Conservation (phyloP, 2,113 vertebrate species). For the Mesocricetus auratus region DNA sequence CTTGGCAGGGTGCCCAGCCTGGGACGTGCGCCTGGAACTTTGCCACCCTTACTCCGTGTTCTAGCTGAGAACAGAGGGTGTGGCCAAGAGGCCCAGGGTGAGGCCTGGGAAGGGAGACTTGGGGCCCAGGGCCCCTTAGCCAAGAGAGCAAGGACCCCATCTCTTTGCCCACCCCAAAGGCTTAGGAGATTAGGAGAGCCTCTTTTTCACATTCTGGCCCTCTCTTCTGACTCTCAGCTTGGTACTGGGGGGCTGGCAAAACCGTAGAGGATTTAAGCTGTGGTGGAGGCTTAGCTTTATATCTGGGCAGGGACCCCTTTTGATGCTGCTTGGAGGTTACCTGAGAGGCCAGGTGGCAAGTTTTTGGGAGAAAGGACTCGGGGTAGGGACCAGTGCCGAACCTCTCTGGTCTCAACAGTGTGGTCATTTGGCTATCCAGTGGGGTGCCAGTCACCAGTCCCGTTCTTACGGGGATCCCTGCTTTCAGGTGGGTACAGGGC, state of each 20-base stretch:
- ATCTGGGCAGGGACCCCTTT: background rate
- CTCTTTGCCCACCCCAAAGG: background rate
- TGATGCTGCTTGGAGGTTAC: background rate
- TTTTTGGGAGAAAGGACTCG: background rate
- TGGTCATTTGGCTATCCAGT: background rate
- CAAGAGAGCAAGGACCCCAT: slow-evolving; percentile 45
- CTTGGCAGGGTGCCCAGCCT: slow-evolving; percentile 72
- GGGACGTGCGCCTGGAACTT: slow-evolving; percentile 79
- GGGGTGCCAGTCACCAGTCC: background rate
- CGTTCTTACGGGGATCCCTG: background rate
- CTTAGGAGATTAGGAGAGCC: background rate
- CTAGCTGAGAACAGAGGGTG: slow-evolving; percentile 79
- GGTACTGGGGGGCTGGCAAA: background rate
- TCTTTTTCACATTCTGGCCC: background rate
- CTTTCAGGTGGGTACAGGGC: background rate
- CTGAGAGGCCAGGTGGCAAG: background rate
- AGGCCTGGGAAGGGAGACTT: slow-evolving; percentile 60
- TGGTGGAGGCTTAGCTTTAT: background rate
- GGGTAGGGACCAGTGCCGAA: background rate
- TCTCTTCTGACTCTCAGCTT: background rate
- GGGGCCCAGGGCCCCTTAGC: background rate
- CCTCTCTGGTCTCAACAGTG: background rate
- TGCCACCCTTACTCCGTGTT: slow-evolving; percentile 73
- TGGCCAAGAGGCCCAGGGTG: slow-evolving; percentile 69
- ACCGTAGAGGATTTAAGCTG: background rate